Evolutionary conservation across 2,113 vertebrate genomes (phyloP).

Genomic region (Gymnogyps californianus): DNA sequence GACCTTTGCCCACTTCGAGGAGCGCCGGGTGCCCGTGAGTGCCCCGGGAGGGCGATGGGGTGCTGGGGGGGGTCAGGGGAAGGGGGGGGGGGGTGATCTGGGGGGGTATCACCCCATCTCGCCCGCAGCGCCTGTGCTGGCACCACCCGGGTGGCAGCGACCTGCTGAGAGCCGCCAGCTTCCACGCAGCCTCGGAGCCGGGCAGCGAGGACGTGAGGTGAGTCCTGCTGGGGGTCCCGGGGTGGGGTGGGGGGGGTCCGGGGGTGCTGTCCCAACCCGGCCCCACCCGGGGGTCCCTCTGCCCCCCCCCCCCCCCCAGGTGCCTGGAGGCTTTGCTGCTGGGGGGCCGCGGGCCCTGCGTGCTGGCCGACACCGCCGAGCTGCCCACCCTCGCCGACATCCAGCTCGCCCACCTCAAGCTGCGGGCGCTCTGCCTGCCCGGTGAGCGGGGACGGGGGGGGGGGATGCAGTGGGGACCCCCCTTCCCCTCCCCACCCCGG

Average conservation of each 20-base stretch:
- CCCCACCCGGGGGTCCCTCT: background rate
- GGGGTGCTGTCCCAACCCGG: background rate
- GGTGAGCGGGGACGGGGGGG: constrained; percentile 63
- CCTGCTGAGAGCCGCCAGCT: constrained; percentile 85
- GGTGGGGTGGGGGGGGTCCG: background rate
- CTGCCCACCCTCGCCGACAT: constrained; percentile 83
- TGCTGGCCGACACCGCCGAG: constrained; percentile 84
- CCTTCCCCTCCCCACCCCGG: fast-evolving
- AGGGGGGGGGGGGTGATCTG: fast-evolving
- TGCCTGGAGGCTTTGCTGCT: constrained; percentile 83
- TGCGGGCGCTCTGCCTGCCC: constrained; percentile 83
- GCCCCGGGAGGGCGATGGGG: background rate
- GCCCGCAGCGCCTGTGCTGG: constrained; percentile 86
- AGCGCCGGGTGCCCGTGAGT: constrained; percentile 91
- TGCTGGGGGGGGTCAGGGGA: background rate
- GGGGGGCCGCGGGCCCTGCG: constrained; percentile 82
- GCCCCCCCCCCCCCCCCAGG: background rate
- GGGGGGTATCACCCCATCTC: fast-evolving
- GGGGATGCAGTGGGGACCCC: no score
- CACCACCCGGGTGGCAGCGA: constrained; percentile 85
- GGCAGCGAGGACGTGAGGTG: constrained; percentile 91
- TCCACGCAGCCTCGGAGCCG: constrained; percentile 88
- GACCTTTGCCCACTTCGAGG: constrained; percentile 87
- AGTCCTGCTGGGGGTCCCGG: fast-evolving
- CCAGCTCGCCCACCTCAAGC: constrained; percentile 83